Base-by-base conservation (phyloP, 2,888 invertebrate species). In the Platycheirus rosarum region DNA sequence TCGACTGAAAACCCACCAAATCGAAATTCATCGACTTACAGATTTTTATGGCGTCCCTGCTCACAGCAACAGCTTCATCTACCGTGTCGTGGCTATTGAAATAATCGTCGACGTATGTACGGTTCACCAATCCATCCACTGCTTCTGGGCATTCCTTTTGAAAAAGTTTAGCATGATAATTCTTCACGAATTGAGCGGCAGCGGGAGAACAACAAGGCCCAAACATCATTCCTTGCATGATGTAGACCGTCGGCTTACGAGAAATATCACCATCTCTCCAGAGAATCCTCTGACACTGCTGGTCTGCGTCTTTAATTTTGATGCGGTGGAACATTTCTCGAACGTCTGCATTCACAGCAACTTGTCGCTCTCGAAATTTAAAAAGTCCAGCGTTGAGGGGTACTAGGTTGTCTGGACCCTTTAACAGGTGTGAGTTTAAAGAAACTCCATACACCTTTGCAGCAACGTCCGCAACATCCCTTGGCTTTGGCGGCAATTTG, bases 1-100 rank as follows among this genome's bases (percentile, higher is more conserved):
- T 69, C 9, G 60, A 75, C 8, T 75, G 51, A 37, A 75, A 49
- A 9, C 44, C 53, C n/a, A 66, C 51, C 9, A 75, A 46, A 2
- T 42, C 26, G n/a, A 75, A 66, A n/a, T 40, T 48, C 44, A 51
- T 63, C 1, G 63, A 13, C 11, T 53, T 55, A 18, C 65, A 55
- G 6, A 55, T 55, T 18, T 9, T 2, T 8, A 68, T 68, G 1
- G 68, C 60, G 9, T 69, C 46, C 13, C 32, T 14, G 7, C 37
- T 68, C 16, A 69, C 68, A 18, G 18, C 18, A 8, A 55, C 37
- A 29, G 68, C 55, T 11, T 46, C 55, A 5, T 55, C 55, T 9
- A 32, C 69, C 3, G 46, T 14, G 20, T 44, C 42, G 40, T 66
- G 42, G 9, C 51, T 66, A 8, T 53, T 53, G 20, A 66, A 66